Base-by-base conservation (phyloP, 2,113 vertebrate species). In the Actenoides lindsayi region DNA sequence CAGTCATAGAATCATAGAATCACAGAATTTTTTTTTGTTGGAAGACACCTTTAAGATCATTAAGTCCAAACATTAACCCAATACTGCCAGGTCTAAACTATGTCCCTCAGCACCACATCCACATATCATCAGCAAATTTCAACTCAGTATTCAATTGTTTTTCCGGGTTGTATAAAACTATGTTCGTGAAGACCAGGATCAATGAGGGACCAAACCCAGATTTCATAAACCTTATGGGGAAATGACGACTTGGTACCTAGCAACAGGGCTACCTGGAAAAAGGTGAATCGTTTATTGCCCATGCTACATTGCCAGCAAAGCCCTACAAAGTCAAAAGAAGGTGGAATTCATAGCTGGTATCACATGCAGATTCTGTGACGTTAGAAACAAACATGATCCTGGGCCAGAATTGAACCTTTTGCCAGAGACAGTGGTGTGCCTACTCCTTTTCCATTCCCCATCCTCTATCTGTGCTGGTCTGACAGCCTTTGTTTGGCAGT, bases 371-470 rank as follows among this genome's bases (percentile, higher is more conserved):
- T 90, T 60, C 6, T 4, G 39, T 63, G 64, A 10, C 18, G 5
- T 13, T 25, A 60, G n/a, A 18, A 46, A 4, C 11, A 81, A 75
- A 56, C 5, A 25, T 9, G 15, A 59, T 60, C 50, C 25, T 31
- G 27, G 39, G 39, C n/a, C 14, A 35, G 25, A 19, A n/a, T 16
- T 37, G 39, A 77, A 62, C 41, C 24, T 62, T 51, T 50, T 37
- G 18, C 10, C 50, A 42, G 67, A 27, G 17, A 2, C 39, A 71
- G 31, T 0, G 0, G 37, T 6, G 1, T 71, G 30, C 37, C 41
- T 18, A 25, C 78, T 11, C 64, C 31, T 35, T 76, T 48, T 31
- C 44, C 13, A 12, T 15, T 37, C 44, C 35, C 5, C 77, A 48
- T 17, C 27, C 6, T 44, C 51, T 39, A 2, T 41, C 62, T 9